These are phyloP conservation scores for Erythrocercus mccallii DNA, from an alignment of 2,113 vertebrate species.

Conservation along the genomic window DNA sequence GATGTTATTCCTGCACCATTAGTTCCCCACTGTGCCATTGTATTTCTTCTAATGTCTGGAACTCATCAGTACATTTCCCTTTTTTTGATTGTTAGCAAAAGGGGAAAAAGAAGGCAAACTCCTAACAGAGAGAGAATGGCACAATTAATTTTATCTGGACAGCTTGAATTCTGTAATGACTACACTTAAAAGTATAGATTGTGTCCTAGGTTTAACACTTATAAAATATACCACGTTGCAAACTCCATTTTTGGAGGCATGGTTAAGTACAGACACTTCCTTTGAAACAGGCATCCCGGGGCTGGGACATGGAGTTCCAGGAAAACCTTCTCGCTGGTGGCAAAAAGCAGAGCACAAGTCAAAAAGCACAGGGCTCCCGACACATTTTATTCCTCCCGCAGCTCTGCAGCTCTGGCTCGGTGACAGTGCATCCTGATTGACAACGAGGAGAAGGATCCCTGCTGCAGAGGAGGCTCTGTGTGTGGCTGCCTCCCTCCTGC, in stretches of 20 bases:
- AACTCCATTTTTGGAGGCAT: background rate
- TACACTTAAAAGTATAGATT: background rate
- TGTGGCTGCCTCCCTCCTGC: slow-evolving; percentile 20
- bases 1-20: slow-evolving; percentile 30
- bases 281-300: background rate
- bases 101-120: background rate
- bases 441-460: slow-evolving; percentile 12
- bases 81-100: slow-evolving; percentile 8
- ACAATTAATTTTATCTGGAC: background rate
- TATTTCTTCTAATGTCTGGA: slow-evolving; percentile 54
- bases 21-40: background rate
- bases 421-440: background rate
- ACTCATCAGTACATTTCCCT: slow-evolving; percentile 39
- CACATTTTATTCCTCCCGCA: background rate
- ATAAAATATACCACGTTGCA: background rate
- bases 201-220: background rate
- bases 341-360: background rate
- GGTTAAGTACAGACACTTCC: background rate
- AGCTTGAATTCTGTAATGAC: background rate
- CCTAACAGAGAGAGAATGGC: background rate
- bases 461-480: background rate
- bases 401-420: background rate
- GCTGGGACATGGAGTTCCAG: slow-evolving; percentile 3
- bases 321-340: background rate
- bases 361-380: background rate